Evolutionary conservation across 2,797 vertebrate genomes (phyloP).

Genomic region (Macroramphosus scolopax): DNA sequence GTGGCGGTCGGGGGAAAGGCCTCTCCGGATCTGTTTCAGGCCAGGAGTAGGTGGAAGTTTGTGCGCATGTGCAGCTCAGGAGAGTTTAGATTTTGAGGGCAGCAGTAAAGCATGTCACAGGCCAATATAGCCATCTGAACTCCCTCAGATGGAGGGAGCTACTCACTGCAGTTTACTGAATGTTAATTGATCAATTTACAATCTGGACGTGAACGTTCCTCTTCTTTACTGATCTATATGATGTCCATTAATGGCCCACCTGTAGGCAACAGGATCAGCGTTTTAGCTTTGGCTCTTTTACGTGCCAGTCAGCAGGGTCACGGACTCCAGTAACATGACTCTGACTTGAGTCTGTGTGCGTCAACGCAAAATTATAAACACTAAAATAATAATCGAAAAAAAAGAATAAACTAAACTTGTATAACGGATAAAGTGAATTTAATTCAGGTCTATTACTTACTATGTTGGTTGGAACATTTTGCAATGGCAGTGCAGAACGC

Average conservation of each 20-base stretch:
- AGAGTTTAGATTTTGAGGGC: slow-evolving; percentile 31
- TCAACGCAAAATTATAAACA: too few species aligned
- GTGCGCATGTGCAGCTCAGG: slow-evolving; percentile 4
- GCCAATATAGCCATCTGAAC: slow-evolving; percentile 42
- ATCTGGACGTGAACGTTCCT: neutral
- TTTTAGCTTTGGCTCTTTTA: neutral
- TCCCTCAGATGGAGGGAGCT: slow-evolving; percentile 13
- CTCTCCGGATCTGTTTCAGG: slow-evolving; percentile 54
- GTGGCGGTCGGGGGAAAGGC: slow-evolving; percentile 41
- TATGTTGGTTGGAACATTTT: too few species aligned
- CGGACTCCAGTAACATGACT: too few species aligned
- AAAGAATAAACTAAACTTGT: too few species aligned
- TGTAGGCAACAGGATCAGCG: neutral
- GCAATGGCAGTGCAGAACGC: too few species aligned
- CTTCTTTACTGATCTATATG: neutral
- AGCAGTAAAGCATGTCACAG: slow-evolving; percentile 46
- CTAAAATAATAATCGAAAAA: too few species aligned
- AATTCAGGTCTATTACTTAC: too few species aligned
- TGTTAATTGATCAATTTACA: slow-evolving; percentile 13
- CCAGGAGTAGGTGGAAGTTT: slow-evolving; percentile 9
- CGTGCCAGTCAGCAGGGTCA: neutral
- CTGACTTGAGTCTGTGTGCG: too few species aligned
- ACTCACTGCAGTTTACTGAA: slow-evolving; percentile 15
- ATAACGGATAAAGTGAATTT: too few species aligned
- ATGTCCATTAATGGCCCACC: neutral